Evolutionary conservation across 1,140 invertebrate genomes (phyloP).

Genomic region (Portunus trituberculatus): DNA sequence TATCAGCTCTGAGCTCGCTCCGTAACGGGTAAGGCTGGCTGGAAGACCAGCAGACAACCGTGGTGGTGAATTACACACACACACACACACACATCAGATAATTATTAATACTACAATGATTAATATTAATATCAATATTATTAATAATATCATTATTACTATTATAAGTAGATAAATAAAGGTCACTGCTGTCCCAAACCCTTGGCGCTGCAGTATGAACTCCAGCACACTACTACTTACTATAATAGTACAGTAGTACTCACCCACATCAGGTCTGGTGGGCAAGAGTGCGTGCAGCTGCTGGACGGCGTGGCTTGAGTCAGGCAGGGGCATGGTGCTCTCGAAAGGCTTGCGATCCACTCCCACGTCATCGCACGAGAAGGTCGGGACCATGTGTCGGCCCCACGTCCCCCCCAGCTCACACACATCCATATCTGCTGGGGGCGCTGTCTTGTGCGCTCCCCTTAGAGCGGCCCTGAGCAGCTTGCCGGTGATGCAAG

Average conservation of each 20-base stretch:
- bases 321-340: conserved; percentile 70
- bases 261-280: conserved; percentile 83
- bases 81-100: no score
- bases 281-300: conserved; percentile 82
- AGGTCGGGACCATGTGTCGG: conserved; percentile 45
- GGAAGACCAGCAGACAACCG: no score
- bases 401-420: conserved; percentile 54
- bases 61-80: no score
- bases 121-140: no score
- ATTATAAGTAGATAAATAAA: no score
- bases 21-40: no score
- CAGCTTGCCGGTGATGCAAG: conserved; percentile 48
- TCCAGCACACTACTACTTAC: conserved; percentile 79
- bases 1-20: no score
- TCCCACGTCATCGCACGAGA: conserved; percentile 41
- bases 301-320: conserved; percentile 81
- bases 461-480: conserved; percentile 66
- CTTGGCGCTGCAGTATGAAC: no score
- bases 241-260: no score
- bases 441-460: conserved; percentile 66
- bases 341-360: not conserved
- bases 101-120: no score
- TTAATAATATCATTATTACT: no score
- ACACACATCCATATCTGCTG: conserved; percentile 65
- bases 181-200: no score